phyloP scores from a whole-genome alignment of 2,797 vertebrate species.

The Psittacula derbiana region DNA sequence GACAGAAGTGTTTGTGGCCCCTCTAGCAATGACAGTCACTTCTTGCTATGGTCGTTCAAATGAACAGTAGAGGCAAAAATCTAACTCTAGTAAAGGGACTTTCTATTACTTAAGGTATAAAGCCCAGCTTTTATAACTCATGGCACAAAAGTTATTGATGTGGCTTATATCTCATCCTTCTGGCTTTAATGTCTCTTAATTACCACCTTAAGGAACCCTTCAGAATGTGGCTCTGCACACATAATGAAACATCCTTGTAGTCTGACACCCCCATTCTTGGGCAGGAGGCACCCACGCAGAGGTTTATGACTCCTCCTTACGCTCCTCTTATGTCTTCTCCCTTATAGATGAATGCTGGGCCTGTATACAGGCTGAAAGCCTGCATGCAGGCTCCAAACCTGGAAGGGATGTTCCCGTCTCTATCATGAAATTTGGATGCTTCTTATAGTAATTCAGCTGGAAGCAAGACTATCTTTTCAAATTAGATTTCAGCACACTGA shows the following conservation, averaged over 20 bases:
- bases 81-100: background rate
- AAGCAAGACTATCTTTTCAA: conserved; percentile 41
- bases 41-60: background rate
- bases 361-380: background rate
- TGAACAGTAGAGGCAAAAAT: background rate
- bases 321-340: background rate
- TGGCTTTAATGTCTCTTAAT: background rate
- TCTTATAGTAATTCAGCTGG: conserved; percentile 38
- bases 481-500: conserved; percentile 36
- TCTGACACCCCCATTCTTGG: background rate
- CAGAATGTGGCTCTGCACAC: background rate
- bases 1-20: background rate
- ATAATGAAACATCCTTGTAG: background rate
- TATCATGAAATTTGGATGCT: conserved; percentile 14
- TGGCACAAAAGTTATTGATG: background rate
- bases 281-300: background rate
- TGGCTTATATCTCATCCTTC: background rate
- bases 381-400: background rate
- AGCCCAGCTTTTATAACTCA: background rate
- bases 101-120: background rate
- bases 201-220: background rate
- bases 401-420: background rate
- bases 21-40: background rate
- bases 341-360: background rate
- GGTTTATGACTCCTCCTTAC: background rate